Conservation (phyloP, 2,888 invertebrate genomes). For the Cataglyphis albicans region DNA sequence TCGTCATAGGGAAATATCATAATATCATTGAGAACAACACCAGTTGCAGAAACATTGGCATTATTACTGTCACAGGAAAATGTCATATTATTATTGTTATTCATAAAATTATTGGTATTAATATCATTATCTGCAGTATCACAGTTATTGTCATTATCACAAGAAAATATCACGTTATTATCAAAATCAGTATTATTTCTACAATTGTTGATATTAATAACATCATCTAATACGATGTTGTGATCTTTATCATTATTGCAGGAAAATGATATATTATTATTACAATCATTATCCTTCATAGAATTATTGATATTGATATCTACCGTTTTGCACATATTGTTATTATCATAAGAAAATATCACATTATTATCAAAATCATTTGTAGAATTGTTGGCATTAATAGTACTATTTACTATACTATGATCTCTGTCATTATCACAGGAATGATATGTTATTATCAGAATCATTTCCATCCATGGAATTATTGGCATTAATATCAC, state of each 20-base stretch:
- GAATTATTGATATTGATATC: too few relatives aligned
- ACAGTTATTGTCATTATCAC: background rate
- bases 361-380: background rate
- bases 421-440: background rate
- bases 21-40: slow-evolving; percentile 8
- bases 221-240: background rate
- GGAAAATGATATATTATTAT: too few relatives aligned
- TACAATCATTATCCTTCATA: too few relatives aligned
- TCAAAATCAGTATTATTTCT: background rate
- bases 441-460: background rate
- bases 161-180: background rate
- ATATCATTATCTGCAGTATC: background rate
- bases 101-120: background rate
- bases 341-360: background rate
- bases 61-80: background rate
- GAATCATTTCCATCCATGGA: background rate
- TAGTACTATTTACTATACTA: background rate
- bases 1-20: slow-evolving; percentile 9
- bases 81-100: background rate
- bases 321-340: background rate
- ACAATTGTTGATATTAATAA: background rate
- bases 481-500: background rate
- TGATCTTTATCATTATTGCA: background rate
- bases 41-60: slow-evolving; percentile 4
- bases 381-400: background rate